A percentile compares a stretch with the other conserved stretches of the same genome.
Conservation (phyloP, 2,888 invertebrate genomes). For the Tipula confusa region DNA sequence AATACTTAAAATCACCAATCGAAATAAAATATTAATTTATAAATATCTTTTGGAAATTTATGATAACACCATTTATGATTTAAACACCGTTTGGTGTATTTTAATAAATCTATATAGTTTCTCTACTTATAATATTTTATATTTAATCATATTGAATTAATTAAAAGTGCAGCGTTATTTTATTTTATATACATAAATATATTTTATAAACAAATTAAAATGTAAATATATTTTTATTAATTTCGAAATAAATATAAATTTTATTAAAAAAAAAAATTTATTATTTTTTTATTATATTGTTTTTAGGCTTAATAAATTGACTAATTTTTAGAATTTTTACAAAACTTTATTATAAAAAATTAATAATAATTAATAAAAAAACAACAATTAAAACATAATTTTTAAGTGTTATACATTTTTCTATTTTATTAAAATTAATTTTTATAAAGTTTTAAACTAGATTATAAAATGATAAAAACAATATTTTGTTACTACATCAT, state of each 20-base stretch:
- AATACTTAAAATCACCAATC: background rate
- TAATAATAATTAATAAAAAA: background rate
- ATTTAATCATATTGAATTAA: background rate
- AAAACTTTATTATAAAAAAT: background rate
- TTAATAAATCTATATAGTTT: background rate
- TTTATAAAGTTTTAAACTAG: background rate
- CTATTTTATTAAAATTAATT: background rate
- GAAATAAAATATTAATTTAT: background rate
- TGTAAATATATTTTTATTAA: slow-evolving; percentile 5
- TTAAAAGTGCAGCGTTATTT: slow-evolving; percentile 15
- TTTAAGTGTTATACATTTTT: slow-evolving; percentile 20
- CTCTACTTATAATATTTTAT: background rate
- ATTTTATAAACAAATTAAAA: background rate
- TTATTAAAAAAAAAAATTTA: background rate
- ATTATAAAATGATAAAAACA: background rate
- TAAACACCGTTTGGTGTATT: too few relatives aligned
- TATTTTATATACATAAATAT: background rate
- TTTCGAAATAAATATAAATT: slow-evolving; percentile 7
- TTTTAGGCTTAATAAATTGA: background rate
- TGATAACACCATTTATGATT: background rate
- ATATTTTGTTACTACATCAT: background rate
- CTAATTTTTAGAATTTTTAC: slow-evolving; percentile 20
- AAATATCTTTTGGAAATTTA: background rate
- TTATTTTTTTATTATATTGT: background rate
- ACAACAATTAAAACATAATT: background rate